phyloP scores from a whole-genome alignment of 2,888 invertebrate species.

The Diogma glabrata region DNA sequence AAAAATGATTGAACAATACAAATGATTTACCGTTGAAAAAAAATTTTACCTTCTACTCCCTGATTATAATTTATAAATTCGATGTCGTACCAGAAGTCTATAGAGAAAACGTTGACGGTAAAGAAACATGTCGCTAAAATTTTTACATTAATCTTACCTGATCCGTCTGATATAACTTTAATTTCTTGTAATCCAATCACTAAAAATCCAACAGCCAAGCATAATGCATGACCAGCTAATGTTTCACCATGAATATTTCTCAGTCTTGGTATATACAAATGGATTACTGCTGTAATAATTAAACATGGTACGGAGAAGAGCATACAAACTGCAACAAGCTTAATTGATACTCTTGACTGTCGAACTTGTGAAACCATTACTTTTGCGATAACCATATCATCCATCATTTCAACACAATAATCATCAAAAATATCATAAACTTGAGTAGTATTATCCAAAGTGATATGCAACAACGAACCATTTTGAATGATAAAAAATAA shows the following conservation, averaged over 20 bases:
- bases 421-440: neutral
- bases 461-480: neutral
- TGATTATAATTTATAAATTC: too few relatives aligned
- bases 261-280: constrained; percentile 12
- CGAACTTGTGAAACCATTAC: neutral
- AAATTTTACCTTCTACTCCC: too few relatives aligned
- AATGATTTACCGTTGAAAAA: too few relatives aligned
- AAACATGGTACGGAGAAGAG: constrained; percentile 12
- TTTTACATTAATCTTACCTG: too few relatives aligned
- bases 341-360: neutral
- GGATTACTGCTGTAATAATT: constrained; percentile 8
- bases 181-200: too few relatives aligned
- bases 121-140: too few relatives aligned
- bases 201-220: constrained; percentile 14
- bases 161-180: too few relatives aligned
- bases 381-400: neutral
- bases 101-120: too few relatives aligned
- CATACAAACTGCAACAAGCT: neutral
- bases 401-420: neutral
- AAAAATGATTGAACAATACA: too few relatives aligned
- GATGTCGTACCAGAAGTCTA: too few relatives aligned
- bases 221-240: constrained; percentile 15
- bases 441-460: neutral
- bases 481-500: neutral
- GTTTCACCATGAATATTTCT: constrained; percentile 18